Conservation (phyloP, 2,888 invertebrate genomes). For the Eupeodes luniger region DNA sequence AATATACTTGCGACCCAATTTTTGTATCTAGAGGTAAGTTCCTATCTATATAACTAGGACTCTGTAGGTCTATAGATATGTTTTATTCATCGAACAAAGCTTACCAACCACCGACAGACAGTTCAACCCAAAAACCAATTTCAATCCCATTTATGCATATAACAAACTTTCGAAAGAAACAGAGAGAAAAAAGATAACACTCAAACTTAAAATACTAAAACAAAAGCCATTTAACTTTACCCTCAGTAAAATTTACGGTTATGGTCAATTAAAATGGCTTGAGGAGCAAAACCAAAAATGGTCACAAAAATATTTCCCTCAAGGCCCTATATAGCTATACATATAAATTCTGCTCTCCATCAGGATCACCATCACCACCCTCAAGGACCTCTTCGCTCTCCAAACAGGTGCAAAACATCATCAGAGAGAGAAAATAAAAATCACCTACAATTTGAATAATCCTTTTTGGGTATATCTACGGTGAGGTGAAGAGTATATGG, state of each 20-base stretch:
- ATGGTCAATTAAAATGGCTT: constrained; percentile 70
- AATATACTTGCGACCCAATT: constrained; percentile 20
- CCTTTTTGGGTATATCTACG: constrained; percentile 6
- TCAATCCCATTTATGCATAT: constrained; percentile 1
- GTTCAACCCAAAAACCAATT: constrained; percentile 25
- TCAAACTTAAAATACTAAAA: constrained; percentile 55
- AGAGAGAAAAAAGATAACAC: constrained; percentile 15
- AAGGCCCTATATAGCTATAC: not conserved
- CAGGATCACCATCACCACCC: too few species aligned
- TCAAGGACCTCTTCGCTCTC: not conserved
- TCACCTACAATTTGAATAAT: constrained; percentile 72
- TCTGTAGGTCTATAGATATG: too few species aligned
- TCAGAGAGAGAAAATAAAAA: constrained; percentile 26
- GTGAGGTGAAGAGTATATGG: constrained; percentile 7
- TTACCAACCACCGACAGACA: not conserved
- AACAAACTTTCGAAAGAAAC: constrained; percentile 1
- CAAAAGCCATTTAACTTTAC: constrained; percentile 73
- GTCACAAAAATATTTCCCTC: constrained; percentile 31
- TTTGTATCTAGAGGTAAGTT: too few species aligned
- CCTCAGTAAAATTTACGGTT: constrained; percentile 73
- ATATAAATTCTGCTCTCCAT: too few species aligned
- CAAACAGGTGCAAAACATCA: constrained; percentile 42
- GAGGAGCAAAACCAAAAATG: constrained; percentile 18
- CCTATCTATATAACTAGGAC: too few species aligned
- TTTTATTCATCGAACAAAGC: constrained; percentile 21